Percentiles rank a stretch among this genome's conserved stretches.
phyloP scores from a whole-genome alignment of 2,797 vertebrate species.

The Carcharodon carcharias region DNA sequence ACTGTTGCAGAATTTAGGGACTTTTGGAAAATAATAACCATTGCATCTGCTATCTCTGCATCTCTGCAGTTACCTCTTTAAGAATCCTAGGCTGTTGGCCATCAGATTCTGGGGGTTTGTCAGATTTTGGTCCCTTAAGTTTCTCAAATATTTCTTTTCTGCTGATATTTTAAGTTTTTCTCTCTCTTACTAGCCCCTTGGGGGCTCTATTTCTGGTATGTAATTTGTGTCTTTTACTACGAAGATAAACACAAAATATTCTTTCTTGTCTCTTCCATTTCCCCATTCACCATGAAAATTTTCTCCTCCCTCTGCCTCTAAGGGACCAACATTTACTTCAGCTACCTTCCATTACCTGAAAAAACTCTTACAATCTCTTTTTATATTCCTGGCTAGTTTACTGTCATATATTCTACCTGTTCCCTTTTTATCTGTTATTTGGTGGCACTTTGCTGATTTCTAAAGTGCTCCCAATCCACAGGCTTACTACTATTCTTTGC shows the following conservation, averaged over 20 bases:
- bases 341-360: background rate
- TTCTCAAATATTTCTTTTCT: background rate
- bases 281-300: background rate
- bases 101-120: background rate
- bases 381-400: background rate
- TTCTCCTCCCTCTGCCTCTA: background rate
- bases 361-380: background rate
- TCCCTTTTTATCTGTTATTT: background rate
- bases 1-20: background rate
- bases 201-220: background rate
- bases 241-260: background rate
- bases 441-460: background rate
- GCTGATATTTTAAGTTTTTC: background rate
- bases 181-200: background rate
- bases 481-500: background rate
- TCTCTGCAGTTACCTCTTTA: background rate
- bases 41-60: no score
- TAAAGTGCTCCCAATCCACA: background rate
- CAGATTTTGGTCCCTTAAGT: background rate
- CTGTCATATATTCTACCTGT: background rate
- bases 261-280: background rate
- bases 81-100: background rate
- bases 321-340: background rate
- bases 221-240: background rate
- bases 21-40: background rate